A percentile compares a stretch with the other conserved stretches of the same genome.
Conservation (phyloP, 2,797 vertebrate genomes). For the Helostoma temminkii region DNA sequence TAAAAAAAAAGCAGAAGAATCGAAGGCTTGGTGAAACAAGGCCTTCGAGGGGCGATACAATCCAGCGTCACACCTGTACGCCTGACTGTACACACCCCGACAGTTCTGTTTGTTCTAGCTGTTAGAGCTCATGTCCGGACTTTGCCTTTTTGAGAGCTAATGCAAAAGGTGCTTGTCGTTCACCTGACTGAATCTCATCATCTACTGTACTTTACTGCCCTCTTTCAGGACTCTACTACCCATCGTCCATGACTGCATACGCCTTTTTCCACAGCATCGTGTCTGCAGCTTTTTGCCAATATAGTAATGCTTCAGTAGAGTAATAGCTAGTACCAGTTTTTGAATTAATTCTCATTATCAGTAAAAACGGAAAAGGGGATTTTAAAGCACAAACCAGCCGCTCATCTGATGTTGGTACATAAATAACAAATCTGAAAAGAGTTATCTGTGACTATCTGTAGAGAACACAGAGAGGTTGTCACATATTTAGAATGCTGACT, state of each 20-base stretch:
- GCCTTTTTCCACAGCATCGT: slow-evolving; percentile 94
- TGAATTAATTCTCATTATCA: slow-evolving; percentile 95
- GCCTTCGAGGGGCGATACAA: slow-evolving; percentile 83
- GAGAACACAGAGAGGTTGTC: slow-evolving; percentile 93
- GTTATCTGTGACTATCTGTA: slow-evolving; percentile 96
- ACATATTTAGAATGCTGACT: slow-evolving; percentile 97
- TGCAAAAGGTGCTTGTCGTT: slow-evolving; percentile 92
- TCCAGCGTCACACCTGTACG: slow-evolving; percentile 83
- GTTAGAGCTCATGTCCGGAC: slow-evolving; percentile 94
- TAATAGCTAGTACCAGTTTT: slow-evolving; percentile 97
- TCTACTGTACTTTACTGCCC: slow-evolving; percentile 90
- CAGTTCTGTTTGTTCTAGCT: slow-evolving; percentile 91
- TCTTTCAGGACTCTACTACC: slow-evolving; percentile 86
- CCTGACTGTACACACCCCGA: slow-evolving; percentile 78
- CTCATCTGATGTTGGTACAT: slow-evolving; percentile 96
- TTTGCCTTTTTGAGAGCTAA: slow-evolving; percentile 94
- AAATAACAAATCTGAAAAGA: slow-evolving; percentile 91
- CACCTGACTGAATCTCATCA: slow-evolving; percentile 89
- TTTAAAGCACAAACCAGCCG: slow-evolving; percentile 99
- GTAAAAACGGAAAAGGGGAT: slow-evolving; percentile 93
- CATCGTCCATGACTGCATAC: slow-evolving; percentile 91
- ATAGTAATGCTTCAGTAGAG: slow-evolving; percentile 99
- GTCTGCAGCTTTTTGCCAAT: slow-evolving; percentile 99
- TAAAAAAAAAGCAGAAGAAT: slow-evolving; percentile 62
- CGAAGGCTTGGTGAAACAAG: slow-evolving; percentile 50